Base-by-base conservation (phyloP, 2,888 invertebrate genomes). In the Dicyrtomina minuta region DNA sequence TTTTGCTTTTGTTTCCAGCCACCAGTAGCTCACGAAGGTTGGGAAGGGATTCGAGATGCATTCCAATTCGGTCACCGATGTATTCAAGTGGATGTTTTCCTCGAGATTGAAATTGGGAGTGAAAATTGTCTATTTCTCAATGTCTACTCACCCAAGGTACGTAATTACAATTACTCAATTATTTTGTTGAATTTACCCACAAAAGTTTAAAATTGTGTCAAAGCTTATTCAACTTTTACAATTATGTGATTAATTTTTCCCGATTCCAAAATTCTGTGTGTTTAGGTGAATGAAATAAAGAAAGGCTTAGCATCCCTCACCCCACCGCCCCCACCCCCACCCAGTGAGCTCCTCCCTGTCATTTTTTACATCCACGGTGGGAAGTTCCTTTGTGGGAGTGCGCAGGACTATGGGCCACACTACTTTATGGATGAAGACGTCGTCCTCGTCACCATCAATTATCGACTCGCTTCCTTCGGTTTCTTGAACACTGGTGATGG, bases 41-140 rank as follows among this genome's bases (percentile, higher is more conserved):
- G 70, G 70, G 55, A 66, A 4, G 70, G 70, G 33, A 22, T 58
- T 13, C 49, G 67, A 55, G 67, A 67, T 56, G 67, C 70, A 2
- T 55, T 43, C n/a, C 44, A 33, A 1, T 70, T 58, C 22, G 70
- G 70, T 15, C 56, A 27, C 44, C 55, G 62, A 24, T 70, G 70
- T 60, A 39, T 59, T 33, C 70, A 70, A 20, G 66, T 66, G 27
- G 66, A 70, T 43, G 56, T 70, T 17, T 66, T 70, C 39, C 33
- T 70, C 20, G 60, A 66, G 41, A 55, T 58, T 17, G 61, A 66
- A 41, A 55, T 67, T 33, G 70, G 70, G 5, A 46, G 59, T 56
- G 70, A 70, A 27, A 59, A 70, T 33, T 70, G 70, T 33, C 33
- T 70, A 2, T 60, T 60, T 0, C 62, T 70, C 13, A 70, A 70